Conservation (phyloP, 1,140 invertebrate species). For the Drosophila pectinifera region DNA sequence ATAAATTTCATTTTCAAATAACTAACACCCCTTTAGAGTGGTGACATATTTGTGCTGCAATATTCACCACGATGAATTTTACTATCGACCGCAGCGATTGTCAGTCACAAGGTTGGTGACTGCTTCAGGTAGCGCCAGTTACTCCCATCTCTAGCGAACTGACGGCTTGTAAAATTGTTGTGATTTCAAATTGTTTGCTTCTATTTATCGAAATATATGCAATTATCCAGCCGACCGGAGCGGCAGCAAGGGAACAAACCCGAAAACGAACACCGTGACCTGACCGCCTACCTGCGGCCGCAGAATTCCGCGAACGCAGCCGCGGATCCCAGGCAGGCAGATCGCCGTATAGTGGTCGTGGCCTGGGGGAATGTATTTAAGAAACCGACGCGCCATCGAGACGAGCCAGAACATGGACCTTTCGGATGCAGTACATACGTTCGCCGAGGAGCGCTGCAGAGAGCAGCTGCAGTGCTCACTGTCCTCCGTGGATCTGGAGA, state of each 20-base stretch:
- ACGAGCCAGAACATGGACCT: slow-evolving; percentile 57
- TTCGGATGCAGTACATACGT: slow-evolving; percentile 63
- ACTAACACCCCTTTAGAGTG: too few relatives aligned
- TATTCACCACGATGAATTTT: too few relatives aligned
- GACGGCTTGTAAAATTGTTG: slow-evolving; percentile 24
- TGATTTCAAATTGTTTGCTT: slow-evolving; percentile 25
- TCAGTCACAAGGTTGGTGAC: too few relatives aligned
- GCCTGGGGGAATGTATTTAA: slow-evolving; percentile 34
- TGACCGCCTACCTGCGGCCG: slow-evolving; percentile 24
- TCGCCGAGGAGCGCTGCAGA: slow-evolving; percentile 32
- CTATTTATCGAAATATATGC: neutral
- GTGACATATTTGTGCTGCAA: too few relatives aligned
- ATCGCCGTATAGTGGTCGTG: neutral
- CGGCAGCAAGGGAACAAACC: neutral
- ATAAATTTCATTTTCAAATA: too few relatives aligned
- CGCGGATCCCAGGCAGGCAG: slow-evolving; percentile 7
- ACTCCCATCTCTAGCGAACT: neutral
- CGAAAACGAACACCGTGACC: neutral
- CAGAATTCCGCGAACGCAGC: slow-evolving; percentile 30
- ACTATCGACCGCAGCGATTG: too few relatives aligned
- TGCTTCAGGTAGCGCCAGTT: neutral
- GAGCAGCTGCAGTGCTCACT: slow-evolving; percentile 64
- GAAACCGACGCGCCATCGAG: slow-evolving; percentile 12
- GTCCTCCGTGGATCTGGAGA: slow-evolving; percentile 71
- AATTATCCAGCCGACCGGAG: neutral